Evolutionary conservation across 2,113 vertebrate genomes (phyloP), one percentile per base, ranked within the genome.

Genomic region (Rhinolophus ferrumequinum): DNA sequence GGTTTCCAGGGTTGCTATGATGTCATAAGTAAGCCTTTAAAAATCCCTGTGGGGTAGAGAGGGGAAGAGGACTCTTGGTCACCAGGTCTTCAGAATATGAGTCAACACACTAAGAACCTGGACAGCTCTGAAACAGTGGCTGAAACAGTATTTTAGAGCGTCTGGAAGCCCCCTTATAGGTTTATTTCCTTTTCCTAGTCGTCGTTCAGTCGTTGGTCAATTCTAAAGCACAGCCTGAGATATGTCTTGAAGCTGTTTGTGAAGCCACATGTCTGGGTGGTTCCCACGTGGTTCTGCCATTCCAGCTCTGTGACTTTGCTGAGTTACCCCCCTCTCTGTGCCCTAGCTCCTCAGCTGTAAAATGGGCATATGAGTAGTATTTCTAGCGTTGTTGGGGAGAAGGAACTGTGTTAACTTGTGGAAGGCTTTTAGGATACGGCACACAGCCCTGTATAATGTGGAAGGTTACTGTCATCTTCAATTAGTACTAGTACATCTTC

Each of bases 1-100:
- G 90, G 52, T 92, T 75, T 73, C 88, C 95, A 87, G 70, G 50
- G 84, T 84, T 93, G 75, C 62, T 56, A 8, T 96, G 97, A 85
- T 81, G 82, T 88, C 94, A 56, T 56, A n/a, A 77, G 83, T 38
- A 81, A 93, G 75, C 73, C 47, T 70, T 93, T 93, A 38, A 83
- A 92, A 93, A 79, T n/a, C 12, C 72, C 33, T 58, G 13, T 0
- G 19, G 28, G 22, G 41, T 44, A 14, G 35, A 12, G 33, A 28
- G 14, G 21, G 15, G 50, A 22, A 35, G 58, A 24, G 16, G n/a
- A 24, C 28, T 67, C 38, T 64, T 67, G 28, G 12, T 24, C 33
- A 60, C 19, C 5, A 3, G 22, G 16, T 64, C 35, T 69, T 86
- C 3, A 62, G 60, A 38, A 30, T 30, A n/a, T 35, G 75, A 76